Evolutionary conservation across 2,113 vertebrate genomes (phyloP), one percentile per base, ranked within the genome.

Genomic region (Labrus mixtus): DNA sequence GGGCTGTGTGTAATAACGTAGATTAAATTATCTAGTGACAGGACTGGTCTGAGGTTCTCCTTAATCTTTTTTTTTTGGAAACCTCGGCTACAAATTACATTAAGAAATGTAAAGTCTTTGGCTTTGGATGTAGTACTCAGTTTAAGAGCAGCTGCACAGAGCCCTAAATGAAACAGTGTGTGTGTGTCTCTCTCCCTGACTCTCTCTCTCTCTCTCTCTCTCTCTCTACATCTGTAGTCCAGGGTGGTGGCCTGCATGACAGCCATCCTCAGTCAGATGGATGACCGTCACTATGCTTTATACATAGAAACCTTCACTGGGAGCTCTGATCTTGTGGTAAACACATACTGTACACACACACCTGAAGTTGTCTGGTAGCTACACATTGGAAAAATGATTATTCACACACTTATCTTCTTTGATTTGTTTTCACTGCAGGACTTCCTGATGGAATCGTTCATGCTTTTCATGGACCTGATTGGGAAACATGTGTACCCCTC

Each of bases 191-290:
- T 54, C 8, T 20, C 43, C 13, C 16, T 3, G 2, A 2, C 29
- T 2, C 29, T 33, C 29, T 33, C 46, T 17, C 17, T 16, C 17
- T 48, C 29, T 48, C 16, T 56, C 48, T 20, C 54, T 43, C n/a
- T 25, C 56, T 23, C 29, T 70, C 63, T 62, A 9, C 61, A 25
- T 78, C 25, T 77, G 19, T 43, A 99, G 98, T 98, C 97, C 88
- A 95, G 96, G 76, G 98, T 98, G 83, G 97, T 99, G 72, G 97
- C 97, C 0, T 99, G 97, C 76, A 99, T 99, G 98, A 99, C 98
- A 29, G 98, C 98, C 0, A 97, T 98, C 83, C 93, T 99, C 72
- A 95, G 95, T 83, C 98, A 99, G 94, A 99, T 99, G 98, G 93
- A 86, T 0, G 95, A 98, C 87, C 95, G 91, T 45, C 98, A 99